phyloP scores from a whole-genome alignment of 2,888 invertebrate genomes.

The Callimorpha dominula region DNA sequence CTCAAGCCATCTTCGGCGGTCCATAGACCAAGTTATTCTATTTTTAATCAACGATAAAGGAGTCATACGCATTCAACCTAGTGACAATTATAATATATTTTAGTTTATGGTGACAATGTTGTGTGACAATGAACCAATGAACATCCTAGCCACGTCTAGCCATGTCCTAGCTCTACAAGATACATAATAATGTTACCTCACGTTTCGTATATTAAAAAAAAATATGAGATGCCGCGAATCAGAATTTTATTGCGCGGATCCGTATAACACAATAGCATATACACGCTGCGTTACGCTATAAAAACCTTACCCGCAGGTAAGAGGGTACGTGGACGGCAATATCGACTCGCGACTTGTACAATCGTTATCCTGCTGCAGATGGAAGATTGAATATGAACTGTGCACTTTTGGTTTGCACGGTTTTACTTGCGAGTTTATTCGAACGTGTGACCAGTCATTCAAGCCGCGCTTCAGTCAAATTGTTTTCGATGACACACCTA shows the following conservation, averaged over 20 bases:
- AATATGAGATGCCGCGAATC: neutral
- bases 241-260: conserved; percentile 4
- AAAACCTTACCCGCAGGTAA: no score
- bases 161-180: conserved; percentile 31
- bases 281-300: no score
- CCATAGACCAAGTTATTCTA: conserved; percentile 41
- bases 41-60: conserved; percentile 43
- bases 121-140: conserved; percentile 45
- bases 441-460: no score
- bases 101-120: conserved; percentile 15
- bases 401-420: no score
- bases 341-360: no score
- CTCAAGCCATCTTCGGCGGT: conserved; percentile 28
- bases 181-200: conserved; percentile 30
- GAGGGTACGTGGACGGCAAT: no score
- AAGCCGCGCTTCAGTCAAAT: no score
- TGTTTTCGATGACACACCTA: no score
- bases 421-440: no score
- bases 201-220: conserved; percentile 41
- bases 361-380: no score
- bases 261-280: conserved; percentile 4
- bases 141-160: no score
- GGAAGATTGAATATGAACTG: no score
- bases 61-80: conserved; percentile 25
- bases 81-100: conserved; percentile 3